A percentile compares a stretch with the other conserved stretches of the same genome.
phyloP scores from a whole-genome alignment of 2,113 vertebrate genomes.

The Rhabdomys dilectus region DNA sequence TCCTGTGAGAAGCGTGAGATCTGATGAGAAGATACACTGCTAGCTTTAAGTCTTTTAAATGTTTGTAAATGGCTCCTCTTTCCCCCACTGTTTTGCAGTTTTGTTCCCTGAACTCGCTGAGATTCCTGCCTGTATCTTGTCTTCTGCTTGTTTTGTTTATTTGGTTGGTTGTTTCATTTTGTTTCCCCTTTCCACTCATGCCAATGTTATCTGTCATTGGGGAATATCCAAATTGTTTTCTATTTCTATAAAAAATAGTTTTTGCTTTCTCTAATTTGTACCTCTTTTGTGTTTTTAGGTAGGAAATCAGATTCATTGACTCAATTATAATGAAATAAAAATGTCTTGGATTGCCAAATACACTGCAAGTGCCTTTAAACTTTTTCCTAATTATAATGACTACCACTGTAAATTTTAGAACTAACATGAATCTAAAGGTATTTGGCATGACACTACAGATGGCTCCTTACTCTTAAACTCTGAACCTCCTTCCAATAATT shows the following conservation, averaged over 20 bases:
- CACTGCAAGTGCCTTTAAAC: too few relatives aligned
- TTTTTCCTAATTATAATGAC: too few relatives aligned
- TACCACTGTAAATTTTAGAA: too few relatives aligned
- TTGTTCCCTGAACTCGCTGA: neutral
- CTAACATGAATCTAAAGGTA: too few relatives aligned
- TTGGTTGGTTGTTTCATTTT: neutral
- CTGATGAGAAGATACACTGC: neutral
- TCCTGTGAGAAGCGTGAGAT: too few relatives aligned
- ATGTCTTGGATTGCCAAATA: neutral
- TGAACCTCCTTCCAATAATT: too few relatives aligned
- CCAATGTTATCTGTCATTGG: neutral
- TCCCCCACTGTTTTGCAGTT: neutral
- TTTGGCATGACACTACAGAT: too few relatives aligned
- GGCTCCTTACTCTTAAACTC: too few relatives aligned
- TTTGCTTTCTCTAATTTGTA: neutral
- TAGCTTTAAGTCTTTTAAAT: neutral
- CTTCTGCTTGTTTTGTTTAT: neutral
- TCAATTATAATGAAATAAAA: slow-evolving; percentile 42
- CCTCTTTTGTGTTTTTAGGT: neutral
- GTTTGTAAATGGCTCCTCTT: neutral
- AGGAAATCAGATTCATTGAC: neutral
- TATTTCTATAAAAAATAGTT: neutral
- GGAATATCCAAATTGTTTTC: slow-evolving; percentile 4
- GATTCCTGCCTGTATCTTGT: slow-evolving; percentile 17
- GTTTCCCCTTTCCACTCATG: neutral